These are phyloP conservation scores for Oreocharis arfaki DNA, from an alignment of 2,113 vertebrate species.

Conservation along the genomic window DNA sequence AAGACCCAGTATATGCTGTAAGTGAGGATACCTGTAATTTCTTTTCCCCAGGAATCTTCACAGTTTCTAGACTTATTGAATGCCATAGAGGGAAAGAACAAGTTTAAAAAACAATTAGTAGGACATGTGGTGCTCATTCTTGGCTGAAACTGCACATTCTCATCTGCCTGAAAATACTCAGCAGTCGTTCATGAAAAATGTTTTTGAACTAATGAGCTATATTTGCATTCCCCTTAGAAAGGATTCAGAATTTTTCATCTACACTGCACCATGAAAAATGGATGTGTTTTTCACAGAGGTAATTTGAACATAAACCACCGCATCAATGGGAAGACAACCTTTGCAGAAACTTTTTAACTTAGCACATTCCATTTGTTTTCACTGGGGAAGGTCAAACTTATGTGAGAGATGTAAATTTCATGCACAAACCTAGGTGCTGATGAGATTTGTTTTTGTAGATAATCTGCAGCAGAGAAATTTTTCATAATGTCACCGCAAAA, in stretches of 20 bases:
- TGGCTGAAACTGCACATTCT: constrained; percentile 70
- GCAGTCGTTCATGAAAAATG: constrained; percentile 80
- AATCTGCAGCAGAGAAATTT: constrained; percentile 81
- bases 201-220: constrained; percentile 82
- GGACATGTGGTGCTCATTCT: constrained; percentile 72
- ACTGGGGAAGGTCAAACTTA: constrained; percentile 75
- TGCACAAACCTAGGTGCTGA: constrained; percentile 78
- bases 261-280: constrained; percentile 76
- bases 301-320: constrained; percentile 76
- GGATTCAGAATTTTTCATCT: constrained; percentile 79
- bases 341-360: constrained; percentile 76
- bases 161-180: constrained; percentile 74
- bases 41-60: constrained; percentile 33
- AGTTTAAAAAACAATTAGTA: constrained; percentile 80
- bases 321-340: constrained; percentile 76
- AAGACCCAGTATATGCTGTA: neutral
- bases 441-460: constrained; percentile 86
- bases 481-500: constrained; percentile 86
- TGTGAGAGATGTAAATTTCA: constrained; percentile 78
- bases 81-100: constrained; percentile 65
- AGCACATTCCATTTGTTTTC: constrained; percentile 71
- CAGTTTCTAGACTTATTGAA: constrained; percentile 59
- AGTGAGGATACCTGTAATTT: neutral
- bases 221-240: constrained; percentile 81
- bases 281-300: constrained; percentile 77